Conservation (phyloP, 2,113 vertebrate species). For the Lathamus discolor region DNA sequence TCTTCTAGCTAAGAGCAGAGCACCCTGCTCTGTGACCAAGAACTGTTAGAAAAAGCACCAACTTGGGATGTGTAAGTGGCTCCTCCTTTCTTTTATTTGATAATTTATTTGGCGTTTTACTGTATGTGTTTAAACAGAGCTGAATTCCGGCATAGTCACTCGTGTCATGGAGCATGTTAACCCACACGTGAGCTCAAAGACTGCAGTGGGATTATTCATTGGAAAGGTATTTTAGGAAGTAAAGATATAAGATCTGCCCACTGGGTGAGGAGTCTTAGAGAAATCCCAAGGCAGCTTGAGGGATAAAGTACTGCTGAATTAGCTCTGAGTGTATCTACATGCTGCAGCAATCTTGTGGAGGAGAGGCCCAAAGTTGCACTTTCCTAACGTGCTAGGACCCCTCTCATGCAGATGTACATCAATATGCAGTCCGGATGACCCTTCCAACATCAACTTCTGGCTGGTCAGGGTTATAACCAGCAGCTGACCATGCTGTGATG, state of each 20-base stretch:
- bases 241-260: conserved; percentile 60
- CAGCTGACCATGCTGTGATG: not conserved
- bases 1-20: not conserved
- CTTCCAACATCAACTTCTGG: not conserved
- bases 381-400: not conserved
- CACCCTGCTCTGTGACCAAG: not conserved
- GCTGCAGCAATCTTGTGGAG: not conserved
- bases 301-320: conserved; percentile 58
- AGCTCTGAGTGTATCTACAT: conserved; percentile 1
- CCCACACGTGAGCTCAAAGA: conserved; percentile 22
- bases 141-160: not conserved
- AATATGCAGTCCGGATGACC: not conserved
- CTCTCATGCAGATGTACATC: not conserved
- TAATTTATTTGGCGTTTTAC: not conserved
- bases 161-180: not conserved
- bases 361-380: not conserved
- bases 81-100: not conserved
- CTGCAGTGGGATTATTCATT: conserved; percentile 46
- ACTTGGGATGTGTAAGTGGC: not conserved
- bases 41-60: not conserved
- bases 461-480: not conserved
- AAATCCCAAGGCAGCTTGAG: conserved; percentile 60
- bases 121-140: not conserved
- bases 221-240: conserved; percentile 67
- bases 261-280: conserved; percentile 61